Conservation (phyloP, 2,888 invertebrate genomes). For the Automeris io region DNA sequence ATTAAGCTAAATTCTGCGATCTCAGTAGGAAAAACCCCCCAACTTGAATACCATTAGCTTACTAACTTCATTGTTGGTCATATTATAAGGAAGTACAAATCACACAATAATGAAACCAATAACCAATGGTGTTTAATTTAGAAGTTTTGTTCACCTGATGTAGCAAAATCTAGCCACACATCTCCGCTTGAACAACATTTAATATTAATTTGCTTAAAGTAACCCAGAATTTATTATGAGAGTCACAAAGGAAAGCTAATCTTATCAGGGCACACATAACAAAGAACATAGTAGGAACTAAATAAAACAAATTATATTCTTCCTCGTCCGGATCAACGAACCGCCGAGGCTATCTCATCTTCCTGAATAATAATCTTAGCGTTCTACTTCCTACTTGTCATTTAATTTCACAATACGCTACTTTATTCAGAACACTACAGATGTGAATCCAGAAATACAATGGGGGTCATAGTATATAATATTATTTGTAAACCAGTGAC, state of each 20-base stretch:
- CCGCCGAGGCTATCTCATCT: constrained; percentile 38
- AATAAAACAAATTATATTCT: constrained; percentile 31
- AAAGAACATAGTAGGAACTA: constrained; percentile 37
- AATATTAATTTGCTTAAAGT: no score
- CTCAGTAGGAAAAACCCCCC: no score
- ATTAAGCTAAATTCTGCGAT: no score
- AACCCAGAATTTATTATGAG: not conserved
- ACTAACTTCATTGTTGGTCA: no score
- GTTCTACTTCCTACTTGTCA: constrained; percentile 23
- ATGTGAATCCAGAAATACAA: no score
- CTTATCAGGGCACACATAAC: constrained; percentile 12
- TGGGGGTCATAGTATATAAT: no score
- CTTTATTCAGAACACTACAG: not conserved
- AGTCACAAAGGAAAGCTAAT: not conserved
- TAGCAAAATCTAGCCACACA: not conserved
- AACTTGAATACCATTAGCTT: no score
- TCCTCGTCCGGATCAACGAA: constrained; percentile 41
- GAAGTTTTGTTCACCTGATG: not conserved
- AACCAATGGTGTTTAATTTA: not conserved
- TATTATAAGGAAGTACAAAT: no score
- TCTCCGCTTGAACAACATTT: not conserved
- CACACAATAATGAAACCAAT: no score
- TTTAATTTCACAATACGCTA: constrained; percentile 11
- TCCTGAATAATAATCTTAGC: constrained; percentile 30
- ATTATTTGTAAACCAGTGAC: no score